These are phyloP conservation scores for Scaptomyza hsui DNA, from an alignment of 1,140 invertebrate species.

Conservation along the genomic window DNA sequence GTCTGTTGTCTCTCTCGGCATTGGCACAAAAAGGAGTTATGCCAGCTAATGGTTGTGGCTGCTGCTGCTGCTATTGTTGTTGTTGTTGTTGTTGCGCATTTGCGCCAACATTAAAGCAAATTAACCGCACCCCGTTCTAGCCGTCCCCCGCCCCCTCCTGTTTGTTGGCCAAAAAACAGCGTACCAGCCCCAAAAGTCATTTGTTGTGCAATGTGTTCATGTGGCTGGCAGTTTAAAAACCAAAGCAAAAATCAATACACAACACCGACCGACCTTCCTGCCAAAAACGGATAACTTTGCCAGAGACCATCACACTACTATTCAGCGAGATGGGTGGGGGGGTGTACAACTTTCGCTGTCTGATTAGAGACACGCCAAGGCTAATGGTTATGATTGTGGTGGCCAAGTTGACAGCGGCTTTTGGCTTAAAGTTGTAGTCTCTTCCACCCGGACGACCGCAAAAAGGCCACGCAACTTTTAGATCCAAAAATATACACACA, in stretches of 20 bases:
- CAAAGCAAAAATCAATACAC: constrained; percentile 79
- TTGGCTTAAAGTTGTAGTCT: constrained; percentile 54
- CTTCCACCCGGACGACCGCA: constrained; percentile 5
- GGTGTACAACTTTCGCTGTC: constrained; percentile 59
- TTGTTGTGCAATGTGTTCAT: constrained; percentile 82
- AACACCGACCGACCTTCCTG: neutral
- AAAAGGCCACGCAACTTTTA: constrained; percentile 16
- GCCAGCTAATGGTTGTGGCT: constrained; percentile 65
- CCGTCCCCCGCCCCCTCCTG: neutral
- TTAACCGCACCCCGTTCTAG: constrained; percentile 74
- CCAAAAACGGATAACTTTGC: constrained; percentile 48
- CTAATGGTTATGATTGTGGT: constrained; percentile 82
- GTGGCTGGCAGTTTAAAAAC: constrained; percentile 81
- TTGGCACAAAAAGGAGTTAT: constrained; percentile 60
- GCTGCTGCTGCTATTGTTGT: neutral
- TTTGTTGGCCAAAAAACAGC: neutral
- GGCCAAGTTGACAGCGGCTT: constrained; percentile 76
- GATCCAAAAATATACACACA: constrained; percentile 1
- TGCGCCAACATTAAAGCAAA: constrained; percentile 78
- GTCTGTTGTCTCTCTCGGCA: constrained; percentile 37
- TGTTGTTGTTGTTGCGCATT: constrained; percentile 26
- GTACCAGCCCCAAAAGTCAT: constrained; percentile 71
- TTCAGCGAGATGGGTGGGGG: neutral
- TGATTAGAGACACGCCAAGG: constrained; percentile 77
- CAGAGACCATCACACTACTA: constrained; percentile 1